Evolutionary conservation across 2,113 vertebrate species (phyloP).

Genomic region (Thymallus thymallus): DNA sequence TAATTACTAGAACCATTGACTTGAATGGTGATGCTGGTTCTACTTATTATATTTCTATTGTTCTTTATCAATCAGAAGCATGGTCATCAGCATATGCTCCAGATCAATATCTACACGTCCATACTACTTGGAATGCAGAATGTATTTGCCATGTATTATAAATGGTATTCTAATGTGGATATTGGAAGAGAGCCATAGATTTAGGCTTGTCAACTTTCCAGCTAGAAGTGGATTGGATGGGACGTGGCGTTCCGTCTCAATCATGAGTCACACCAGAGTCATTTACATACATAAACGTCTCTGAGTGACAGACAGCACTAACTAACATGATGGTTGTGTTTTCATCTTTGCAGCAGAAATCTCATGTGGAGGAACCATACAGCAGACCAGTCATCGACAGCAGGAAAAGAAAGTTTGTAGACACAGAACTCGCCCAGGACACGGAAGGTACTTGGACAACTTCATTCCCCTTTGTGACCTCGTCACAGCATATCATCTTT

Average conservation of each 20-base stretch:
- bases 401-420: conserved; percentile 92
- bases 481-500: no score
- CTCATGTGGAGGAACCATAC: conserved; percentile 79
- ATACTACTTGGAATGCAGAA: neutral
- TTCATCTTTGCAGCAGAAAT: conserved; percentile 60
- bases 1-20: neutral
- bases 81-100: neutral
- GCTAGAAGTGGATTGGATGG: neutral
- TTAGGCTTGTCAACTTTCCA: neutral
- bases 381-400: conserved; percentile 78
- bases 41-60: neutral
- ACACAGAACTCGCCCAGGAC: conserved; percentile 92
- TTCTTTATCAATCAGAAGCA: no score
- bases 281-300: no score
- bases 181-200: neutral
- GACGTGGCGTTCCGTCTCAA: neutral
- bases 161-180: conserved; percentile 7
- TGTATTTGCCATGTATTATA: conserved; percentile 16
- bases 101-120: conserved; percentile 14
- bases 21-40: neutral
- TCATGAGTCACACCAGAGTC: no score
- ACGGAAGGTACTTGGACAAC: conserved; percentile 83
- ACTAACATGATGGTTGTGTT: neutral
- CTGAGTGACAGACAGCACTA: no score
- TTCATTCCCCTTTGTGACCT: neutral